These are phyloP conservation scores for Ormyrus labotus DNA, from an alignment of 2,888 invertebrate genomes.

Conservation along the genomic window DNA sequence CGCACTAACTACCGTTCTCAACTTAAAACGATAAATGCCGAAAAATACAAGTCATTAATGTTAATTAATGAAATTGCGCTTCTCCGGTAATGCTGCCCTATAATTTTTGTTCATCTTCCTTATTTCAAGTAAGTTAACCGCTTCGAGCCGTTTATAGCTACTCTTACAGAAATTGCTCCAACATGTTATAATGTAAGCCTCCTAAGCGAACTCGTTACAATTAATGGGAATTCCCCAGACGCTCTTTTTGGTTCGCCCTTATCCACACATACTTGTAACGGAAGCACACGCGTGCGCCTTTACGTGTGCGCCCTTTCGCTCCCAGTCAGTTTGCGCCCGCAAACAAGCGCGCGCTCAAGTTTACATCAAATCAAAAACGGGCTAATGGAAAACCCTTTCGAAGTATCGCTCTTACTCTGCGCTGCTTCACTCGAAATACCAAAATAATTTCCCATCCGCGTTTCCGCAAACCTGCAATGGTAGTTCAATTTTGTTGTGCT, in stretches of 20 bases:
- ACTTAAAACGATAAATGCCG: not conserved
- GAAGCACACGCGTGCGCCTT: slow-evolving; percentile 27
- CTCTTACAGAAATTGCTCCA: slow-evolving; percentile 61
- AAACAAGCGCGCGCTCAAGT: slow-evolving; percentile 26
- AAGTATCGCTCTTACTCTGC: not conserved
- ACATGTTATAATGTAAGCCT: slow-evolving; percentile 63
- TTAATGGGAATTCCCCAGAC: slow-evolving; percentile 63
- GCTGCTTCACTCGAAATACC: no score
- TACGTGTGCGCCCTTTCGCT: not conserved
- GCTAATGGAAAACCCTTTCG: slow-evolving; percentile 3
- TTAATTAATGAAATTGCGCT: not conserved
- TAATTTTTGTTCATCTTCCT: slow-evolving; percentile 54
- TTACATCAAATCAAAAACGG: slow-evolving; percentile 34
- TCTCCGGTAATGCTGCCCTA: not conserved
- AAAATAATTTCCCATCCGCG: no score
- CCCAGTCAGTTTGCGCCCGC: slow-evolving; percentile 31
- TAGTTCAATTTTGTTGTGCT: no score
- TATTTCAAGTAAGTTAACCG: slow-evolving; percentile 64
- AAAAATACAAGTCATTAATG: not conserved
- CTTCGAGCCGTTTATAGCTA: slow-evolving; percentile 48
- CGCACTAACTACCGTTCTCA: no score
- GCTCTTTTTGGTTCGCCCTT: slow-evolving; percentile 49
- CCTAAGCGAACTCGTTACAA: slow-evolving; percentile 64
- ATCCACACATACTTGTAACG: slow-evolving; percentile 3
- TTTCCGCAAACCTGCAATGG: no score